Evolutionary conservation across 1,140 invertebrate species (phyloP).

Genomic region (Micrasema longulum): DNA sequence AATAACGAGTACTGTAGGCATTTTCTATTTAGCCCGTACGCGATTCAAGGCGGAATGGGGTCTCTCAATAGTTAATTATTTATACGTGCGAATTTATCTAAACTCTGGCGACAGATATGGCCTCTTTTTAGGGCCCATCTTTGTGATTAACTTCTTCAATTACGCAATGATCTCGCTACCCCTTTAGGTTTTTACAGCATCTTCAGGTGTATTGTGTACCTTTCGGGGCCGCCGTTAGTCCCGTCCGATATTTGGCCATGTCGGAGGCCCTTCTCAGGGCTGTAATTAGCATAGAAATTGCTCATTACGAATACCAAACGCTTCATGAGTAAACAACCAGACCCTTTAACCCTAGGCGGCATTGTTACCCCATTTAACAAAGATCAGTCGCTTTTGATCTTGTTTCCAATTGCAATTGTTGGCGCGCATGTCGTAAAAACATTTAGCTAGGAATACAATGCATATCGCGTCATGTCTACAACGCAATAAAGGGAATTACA

Average conservation of each 20-base stretch:
- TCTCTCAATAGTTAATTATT: no score
- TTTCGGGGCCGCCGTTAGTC: constrained; percentile 1
- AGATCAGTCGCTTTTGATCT: constrained; percentile 34
- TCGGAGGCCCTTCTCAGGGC: constrained; percentile 34
- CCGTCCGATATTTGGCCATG: constrained; percentile 44
- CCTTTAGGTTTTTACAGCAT: constrained; percentile 1
- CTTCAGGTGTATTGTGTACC: constrained; percentile 1
- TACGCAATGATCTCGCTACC: no score
- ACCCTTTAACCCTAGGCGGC: constrained; percentile 20
- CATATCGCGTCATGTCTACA: no score
- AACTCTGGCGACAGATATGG: no score
- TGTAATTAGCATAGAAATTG: constrained; percentile 54
- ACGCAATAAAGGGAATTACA: no score
- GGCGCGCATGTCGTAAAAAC: constrained; percentile 12
- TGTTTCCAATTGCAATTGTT: constrained; percentile 36
- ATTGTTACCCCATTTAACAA: constrained; percentile 30
- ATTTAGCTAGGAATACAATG: no score
- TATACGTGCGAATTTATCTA: no score
- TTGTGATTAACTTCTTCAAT: no score
- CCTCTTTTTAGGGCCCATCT: no score
- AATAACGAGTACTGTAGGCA: no score
- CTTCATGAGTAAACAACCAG: constrained; percentile 19
- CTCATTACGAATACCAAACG: constrained; percentile 54
- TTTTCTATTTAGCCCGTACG: no score
- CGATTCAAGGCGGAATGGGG: no score